Percentiles rank a stretch among this genome's conserved stretches.
These are phyloP conservation scores for Trissolcus japonicus DNA, from an alignment of 2,888 invertebrate species.

Conservation along the genomic window DNA sequence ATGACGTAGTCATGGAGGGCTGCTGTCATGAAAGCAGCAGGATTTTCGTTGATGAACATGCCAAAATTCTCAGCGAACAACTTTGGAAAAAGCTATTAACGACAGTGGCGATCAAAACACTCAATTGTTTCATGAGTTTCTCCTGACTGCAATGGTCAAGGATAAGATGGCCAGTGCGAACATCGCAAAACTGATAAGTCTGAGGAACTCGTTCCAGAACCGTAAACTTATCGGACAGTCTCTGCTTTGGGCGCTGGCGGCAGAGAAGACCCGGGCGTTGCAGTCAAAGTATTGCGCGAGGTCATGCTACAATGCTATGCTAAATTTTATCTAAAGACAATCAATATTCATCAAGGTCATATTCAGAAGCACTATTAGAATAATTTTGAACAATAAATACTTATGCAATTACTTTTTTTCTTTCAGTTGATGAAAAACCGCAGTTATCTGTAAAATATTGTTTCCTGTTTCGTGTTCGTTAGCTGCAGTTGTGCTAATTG, in stretches of 20 bases:
- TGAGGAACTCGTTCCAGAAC: slow-evolving; percentile 87
- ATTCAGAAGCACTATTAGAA: background rate
- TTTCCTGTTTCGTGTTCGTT: slow-evolving; percentile 90
- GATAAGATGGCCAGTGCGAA: slow-evolving; percentile 81
- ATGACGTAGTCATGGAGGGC: too few species aligned
- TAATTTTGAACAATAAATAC: background rate
- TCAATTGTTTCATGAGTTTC: slow-evolving; percentile 84
- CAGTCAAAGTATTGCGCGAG: slow-evolving; percentile 86
- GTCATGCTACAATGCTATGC: slow-evolving; percentile 84
- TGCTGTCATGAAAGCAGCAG: slow-evolving; percentile 77
- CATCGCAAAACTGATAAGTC: slow-evolving; percentile 80
- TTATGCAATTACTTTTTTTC: slow-evolving; percentile 12
- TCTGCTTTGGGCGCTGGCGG: slow-evolving; percentile 87
- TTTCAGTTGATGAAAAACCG: slow-evolving; percentile 84
- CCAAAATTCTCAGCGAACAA: slow-evolving; percentile 76
- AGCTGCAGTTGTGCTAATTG: slow-evolving; percentile 87
- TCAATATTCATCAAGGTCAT: slow-evolving; percentile 91
- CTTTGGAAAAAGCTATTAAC: slow-evolving; percentile 78
- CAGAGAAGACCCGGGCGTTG: slow-evolving; percentile 80
- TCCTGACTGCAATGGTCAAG: slow-evolving; percentile 83
- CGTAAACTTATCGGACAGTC: slow-evolving; percentile 84
- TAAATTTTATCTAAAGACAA: slow-evolving; percentile 85
- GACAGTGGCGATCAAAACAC: slow-evolving; percentile 81
- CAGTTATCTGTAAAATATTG: slow-evolving; percentile 92
- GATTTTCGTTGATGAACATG: slow-evolving; percentile 79